Evolutionary conservation across 2,113 vertebrate genomes (phyloP), one percentile per base, ranked within the genome.

Genomic region (Tupaia chinensis): DNA sequence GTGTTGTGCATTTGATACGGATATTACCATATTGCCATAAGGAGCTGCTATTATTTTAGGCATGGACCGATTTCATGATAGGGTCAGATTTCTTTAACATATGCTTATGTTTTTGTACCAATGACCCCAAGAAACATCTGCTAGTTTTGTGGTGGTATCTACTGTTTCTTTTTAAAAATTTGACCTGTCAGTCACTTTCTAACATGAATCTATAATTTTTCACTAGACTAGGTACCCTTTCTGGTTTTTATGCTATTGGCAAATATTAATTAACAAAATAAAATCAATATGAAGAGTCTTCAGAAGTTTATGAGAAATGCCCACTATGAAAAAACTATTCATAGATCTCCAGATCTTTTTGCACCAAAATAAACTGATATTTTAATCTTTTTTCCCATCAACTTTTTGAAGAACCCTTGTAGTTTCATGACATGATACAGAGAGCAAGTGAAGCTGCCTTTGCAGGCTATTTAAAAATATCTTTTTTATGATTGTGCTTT

Each of bases 81-180:
- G 99, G 98, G 98, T 99, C 98, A 97, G 93, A 98, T 99, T 99
- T 99, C 98, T 98, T 98, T 98, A 98, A 98, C 98, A 99, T 99
- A 99, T 99, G 98, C 98, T 98, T 99, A 92, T 99, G 98, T 98
- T 99, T 98, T 99, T 98, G 98, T 98, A 97, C 98, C 98, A 98
- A 98, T 98, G 98, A 99, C 98, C 98, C 97, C 94, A 89, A 94
- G 97, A 97, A 98, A 99, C 99, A 99, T 99, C 99, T 99, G 99
- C 97, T 98, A 97, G 98, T 97, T 98, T 99, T 98, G 98, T 98
- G 96, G 93, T 98, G 98, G 98, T 98, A 98, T 99, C 98, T 98
- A 97, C 98, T 98, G 96, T 98, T 98, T 98, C 98, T 95, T 98
- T 98, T 96, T 98, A 96, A 98, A 97, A 98, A 98, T 98, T 81